phyloP scores from a whole-genome alignment of 2,888 invertebrate genomes.

The Acholoe squamosa region DNA sequence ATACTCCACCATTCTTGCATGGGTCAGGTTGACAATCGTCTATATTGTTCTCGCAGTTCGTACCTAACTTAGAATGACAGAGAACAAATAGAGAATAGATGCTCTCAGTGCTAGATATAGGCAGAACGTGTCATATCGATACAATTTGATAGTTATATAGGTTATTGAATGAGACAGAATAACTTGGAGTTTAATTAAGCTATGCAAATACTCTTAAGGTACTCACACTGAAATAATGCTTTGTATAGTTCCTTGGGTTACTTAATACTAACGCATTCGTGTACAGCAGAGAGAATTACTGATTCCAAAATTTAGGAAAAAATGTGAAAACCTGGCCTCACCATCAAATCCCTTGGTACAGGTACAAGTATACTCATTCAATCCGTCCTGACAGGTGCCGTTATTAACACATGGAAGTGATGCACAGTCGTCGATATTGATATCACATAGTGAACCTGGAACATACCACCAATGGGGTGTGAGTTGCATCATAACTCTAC shows the following conservation, averaged over 20 bases:
- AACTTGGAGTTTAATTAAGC: too few species aligned
- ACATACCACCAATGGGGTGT: too few species aligned
- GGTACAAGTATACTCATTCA: conserved; percentile 71
- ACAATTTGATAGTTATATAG: too few species aligned
- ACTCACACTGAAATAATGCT: too few species aligned
- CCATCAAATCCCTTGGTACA: conserved; percentile 52
- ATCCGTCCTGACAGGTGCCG: conserved; percentile 76
- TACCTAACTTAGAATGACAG: conserved; percentile 56
- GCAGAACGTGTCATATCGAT: too few species aligned
- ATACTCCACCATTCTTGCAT: conserved; percentile 77
- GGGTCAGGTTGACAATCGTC: conserved; percentile 89
- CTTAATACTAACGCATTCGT: too few species aligned
- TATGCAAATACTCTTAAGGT: too few species aligned
- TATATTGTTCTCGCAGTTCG: conserved; percentile 84
- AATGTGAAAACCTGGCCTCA: background rate
- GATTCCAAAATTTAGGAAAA: too few species aligned
- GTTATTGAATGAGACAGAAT: too few species aligned
- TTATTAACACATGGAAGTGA: conserved; percentile 69
- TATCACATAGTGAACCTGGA: conserved; percentile 82
- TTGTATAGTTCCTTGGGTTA: too few species aligned
- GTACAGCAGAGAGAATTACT: too few species aligned
- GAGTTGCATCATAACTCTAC: too few species aligned
- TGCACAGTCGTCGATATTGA: conserved; percentile 75
- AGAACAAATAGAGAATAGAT: background rate
- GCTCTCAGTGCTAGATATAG: background rate